Percentiles rank a stretch among this genome's conserved stretches.
These are phyloP conservation scores for Schizothorax lantsangensis DNA, from an alignment of 2,797 vertebrate genomes.

Conservation along the genomic window DNA sequence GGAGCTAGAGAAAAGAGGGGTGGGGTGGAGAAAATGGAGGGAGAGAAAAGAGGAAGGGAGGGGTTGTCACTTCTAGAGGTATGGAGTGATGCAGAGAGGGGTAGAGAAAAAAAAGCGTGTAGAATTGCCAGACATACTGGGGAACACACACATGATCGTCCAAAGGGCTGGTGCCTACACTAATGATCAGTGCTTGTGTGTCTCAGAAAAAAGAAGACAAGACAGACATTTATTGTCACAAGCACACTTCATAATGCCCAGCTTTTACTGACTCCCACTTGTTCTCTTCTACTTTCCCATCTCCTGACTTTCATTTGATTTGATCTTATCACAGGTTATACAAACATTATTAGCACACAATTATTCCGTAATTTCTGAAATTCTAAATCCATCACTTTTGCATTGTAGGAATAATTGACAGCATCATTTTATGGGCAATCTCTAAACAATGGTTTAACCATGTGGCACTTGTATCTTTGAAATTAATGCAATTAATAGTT, in stretches of 20 bases:
- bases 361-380: neutral
- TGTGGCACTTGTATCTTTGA: neutral
- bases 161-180: constrained; percentile 67
- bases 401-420: neutral
- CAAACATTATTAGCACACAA: neutral
- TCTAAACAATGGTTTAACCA: neutral
- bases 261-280: constrained; percentile 15
- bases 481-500: neutral
- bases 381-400: constrained; percentile 11
- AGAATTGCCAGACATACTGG: constrained; percentile 63
- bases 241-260: constrained; percentile 45
- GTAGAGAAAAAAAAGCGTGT: constrained; percentile 52
- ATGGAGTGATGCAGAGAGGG: constrained; percentile 55
- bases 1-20: constrained; percentile 53
- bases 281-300: neutral
- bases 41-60: constrained; percentile 45
- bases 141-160: constrained; percentile 60
- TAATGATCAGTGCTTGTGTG: constrained; percentile 74
- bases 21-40: constrained; percentile 48
- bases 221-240: constrained; percentile 61
- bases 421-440: neutral
- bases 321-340: neutral
- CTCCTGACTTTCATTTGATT: constrained; percentile 18
- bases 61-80: constrained; percentile 75
- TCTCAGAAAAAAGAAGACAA: constrained; percentile 57